Conservation (phyloP, 1,140 invertebrate genomes). For the Chrysoperla carnea region DNA sequence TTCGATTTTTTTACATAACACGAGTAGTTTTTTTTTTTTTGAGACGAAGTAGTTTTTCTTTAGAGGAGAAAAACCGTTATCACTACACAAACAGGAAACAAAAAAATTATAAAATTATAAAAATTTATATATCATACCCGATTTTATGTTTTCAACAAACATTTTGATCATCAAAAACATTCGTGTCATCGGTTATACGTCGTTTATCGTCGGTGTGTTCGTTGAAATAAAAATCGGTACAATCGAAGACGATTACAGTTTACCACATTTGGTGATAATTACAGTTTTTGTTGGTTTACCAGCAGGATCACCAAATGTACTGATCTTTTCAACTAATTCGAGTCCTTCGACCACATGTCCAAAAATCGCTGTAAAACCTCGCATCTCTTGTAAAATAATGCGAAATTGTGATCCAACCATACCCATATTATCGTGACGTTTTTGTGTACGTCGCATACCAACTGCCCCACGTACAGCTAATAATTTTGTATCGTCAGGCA, state of each 20-base stretch:
- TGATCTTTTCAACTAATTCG: slow-evolving; percentile 63
- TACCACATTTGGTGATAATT: slow-evolving; percentile 56
- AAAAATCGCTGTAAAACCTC: slow-evolving; percentile 68
- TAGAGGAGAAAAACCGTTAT: too few species aligned
- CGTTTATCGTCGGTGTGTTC: too few species aligned
- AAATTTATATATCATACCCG: too few species aligned
- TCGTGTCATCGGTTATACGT: too few species aligned
- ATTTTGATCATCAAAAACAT: too few species aligned
- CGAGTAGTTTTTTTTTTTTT: too few species aligned
- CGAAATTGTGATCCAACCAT: slow-evolving; percentile 73
- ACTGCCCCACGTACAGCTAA: slow-evolving; percentile 57
- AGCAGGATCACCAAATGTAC: slow-evolving; percentile 52
- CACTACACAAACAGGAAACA: too few species aligned
- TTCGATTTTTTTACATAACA: too few species aligned
- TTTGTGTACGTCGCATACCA: slow-evolving; percentile 67
- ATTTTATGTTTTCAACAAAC: too few species aligned
- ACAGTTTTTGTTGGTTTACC: slow-evolving; percentile 61
- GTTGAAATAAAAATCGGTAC: neutral
- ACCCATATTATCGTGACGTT: slow-evolving; percentile 58
- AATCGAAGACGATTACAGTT: slow-evolving; percentile 28
- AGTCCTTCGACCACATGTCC: slow-evolving; percentile 65
- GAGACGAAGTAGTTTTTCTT: too few species aligned
- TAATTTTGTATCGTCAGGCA: slow-evolving; percentile 66
- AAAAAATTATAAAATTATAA: too few species aligned
- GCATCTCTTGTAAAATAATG: slow-evolving; percentile 62